Conservation (phyloP, 1,140 invertebrate genomes). For the Maconellicoccus hirsutus region DNA sequence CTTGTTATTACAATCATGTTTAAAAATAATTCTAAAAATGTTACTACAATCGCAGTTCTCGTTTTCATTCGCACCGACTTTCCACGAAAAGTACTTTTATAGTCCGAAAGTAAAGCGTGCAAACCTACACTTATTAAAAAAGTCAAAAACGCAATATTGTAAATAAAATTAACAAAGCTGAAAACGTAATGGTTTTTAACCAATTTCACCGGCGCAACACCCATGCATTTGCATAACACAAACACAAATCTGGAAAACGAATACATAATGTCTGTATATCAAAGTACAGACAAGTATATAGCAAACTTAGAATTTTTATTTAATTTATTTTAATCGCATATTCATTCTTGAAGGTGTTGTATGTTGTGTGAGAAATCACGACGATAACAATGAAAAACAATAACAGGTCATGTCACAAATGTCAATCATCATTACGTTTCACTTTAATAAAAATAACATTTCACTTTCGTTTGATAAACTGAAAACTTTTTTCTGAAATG, state of each 20-base stretch:
- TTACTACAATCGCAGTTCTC: conserved; percentile 22
- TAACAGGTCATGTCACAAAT: too few species aligned
- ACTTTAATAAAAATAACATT: too few species aligned
- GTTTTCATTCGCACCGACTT: conserved; percentile 24
- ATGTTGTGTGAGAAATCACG: too few species aligned
- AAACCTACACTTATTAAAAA: background rate
- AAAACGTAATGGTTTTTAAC: background rate
- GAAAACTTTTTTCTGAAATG: too few species aligned
- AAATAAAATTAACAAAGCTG: background rate
- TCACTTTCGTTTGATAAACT: too few species aligned
- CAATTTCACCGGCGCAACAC: conserved; percentile 18
- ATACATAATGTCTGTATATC: conserved; percentile 13
- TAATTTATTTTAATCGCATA: too few species aligned
- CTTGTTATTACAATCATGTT: conserved; percentile 11
- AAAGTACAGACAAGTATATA: too few species aligned
- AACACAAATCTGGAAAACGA: background rate
- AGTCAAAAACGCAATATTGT: conserved; percentile 15
- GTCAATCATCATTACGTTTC: too few species aligned
- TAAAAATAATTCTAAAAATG: conserved; percentile 19
- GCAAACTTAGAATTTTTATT: too few species aligned
- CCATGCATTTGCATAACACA: conserved; percentile 10
- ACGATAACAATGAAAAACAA: too few species aligned
- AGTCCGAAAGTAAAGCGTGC: conserved; percentile 14
- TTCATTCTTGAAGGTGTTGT: too few species aligned
- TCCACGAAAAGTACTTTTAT: conserved; percentile 17